phyloP scores from a whole-genome alignment of 2,888 invertebrate species.

The Caenorhabditis macrosperma region DNA sequence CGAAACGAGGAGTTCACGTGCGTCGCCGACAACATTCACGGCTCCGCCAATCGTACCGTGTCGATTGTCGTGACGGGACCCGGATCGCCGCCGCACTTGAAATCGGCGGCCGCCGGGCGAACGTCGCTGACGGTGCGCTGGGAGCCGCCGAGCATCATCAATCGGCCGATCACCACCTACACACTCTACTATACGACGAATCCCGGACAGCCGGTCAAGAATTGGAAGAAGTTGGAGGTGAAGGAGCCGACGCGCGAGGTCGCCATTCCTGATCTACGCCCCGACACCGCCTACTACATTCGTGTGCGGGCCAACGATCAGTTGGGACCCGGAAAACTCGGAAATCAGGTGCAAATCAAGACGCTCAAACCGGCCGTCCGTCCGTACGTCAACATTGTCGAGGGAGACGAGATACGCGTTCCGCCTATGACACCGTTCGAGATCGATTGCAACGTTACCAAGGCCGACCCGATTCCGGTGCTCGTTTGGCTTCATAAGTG shows the following conservation, averaged over 20 bases:
- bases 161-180: slow-evolving; percentile 78
- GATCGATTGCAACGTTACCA: slow-evolving; percentile 76
- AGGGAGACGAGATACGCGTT: slow-evolving; percentile 76
- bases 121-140: slow-evolving; percentile 70
- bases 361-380: slow-evolving; percentile 77
- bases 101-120: slow-evolving; percentile 71
- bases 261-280: slow-evolving; percentile 72
- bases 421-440: slow-evolving; percentile 75
- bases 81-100: slow-evolving; percentile 74
- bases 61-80: slow-evolving; percentile 76
- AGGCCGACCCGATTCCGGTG: slow-evolving; percentile 76
- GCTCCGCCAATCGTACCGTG: slow-evolving; percentile 70
- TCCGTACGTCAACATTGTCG: slow-evolving; percentile 75
- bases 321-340: slow-evolving; percentile 77
- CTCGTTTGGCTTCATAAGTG: slow-evolving; percentile 76
- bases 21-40: slow-evolving; percentile 74
- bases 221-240: slow-evolving; percentile 76
- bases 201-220: slow-evolving; percentile 75
- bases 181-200: slow-evolving; percentile 79
- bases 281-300: slow-evolving; percentile 76
- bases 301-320: slow-evolving; percentile 78
- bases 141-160: slow-evolving; percentile 77
- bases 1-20: slow-evolving; percentile 77
- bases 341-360: slow-evolving; percentile 74
- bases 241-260: slow-evolving; percentile 73